Evolutionary conservation across 2,888 invertebrate species (phyloP), one percentile per base, ranked within the genome.

Genomic region (Gnatocerus cornutus): DNA sequence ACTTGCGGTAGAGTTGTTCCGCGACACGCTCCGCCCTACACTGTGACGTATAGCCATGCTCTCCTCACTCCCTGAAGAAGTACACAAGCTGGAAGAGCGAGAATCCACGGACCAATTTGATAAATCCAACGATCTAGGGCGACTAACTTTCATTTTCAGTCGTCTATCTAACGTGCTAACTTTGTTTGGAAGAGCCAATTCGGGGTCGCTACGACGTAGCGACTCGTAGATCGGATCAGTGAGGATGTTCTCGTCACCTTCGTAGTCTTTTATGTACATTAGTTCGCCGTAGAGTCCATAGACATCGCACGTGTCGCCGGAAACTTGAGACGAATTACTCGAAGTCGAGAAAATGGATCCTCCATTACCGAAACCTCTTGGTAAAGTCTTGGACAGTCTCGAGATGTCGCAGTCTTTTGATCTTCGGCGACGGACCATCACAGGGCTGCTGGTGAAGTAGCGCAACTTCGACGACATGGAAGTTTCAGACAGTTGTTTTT

Each of bases 91-190:
- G 13, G 93, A 93, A 0, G 93, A 92, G 71, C 93, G 89, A 0
- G 94, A 94, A 81, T 94, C 95, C 0, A 95, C 94, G 0, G 94
- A 94, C 94, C 95, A 95, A 83, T 94, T 95, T 1, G 94, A 94
- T 0, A 95, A 85, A 83, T 95, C 95, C 33, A 95, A 84, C 0
- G 94, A 94, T 10, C 94, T 85, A 0, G 95, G 95, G 10, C 95
- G 86, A 9, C 93, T 92, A 0, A 93, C 93, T 77, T 94, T 92
- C 92, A 95, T 93, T 73, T 92, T 89, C 71, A 95, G 85, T 76
- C 95, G 88, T 21, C 95, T 87, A 81, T 95, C 95, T 48, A 95
- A 85, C 0, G 95, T 95, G 80, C 91, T 93, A 2, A 95, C 93
- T 84, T 93, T 91, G 79, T 91, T 92, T 0, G 94, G 94, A 80